Base-by-base conservation (phyloP, 2,797 vertebrate genomes). In the Chiloscyllium punctatum region DNA sequence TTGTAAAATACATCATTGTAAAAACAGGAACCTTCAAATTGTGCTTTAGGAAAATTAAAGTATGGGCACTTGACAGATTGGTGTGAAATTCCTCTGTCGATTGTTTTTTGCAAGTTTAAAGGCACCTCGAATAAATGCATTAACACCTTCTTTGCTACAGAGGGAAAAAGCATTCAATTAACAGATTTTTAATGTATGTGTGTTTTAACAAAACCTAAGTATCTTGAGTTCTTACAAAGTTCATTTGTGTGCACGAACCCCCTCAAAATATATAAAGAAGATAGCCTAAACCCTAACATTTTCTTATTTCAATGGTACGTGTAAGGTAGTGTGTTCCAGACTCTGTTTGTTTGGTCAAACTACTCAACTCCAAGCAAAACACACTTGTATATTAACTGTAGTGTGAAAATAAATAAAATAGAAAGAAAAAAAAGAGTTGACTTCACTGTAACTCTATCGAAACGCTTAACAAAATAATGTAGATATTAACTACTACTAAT, bases 1-100 rank as follows among this genome's bases (percentile, higher is more conserved):
- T 92, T 92, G 90, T 92, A 69, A 92, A 69, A 92, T 92, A 62
- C 90, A 92, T 92, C 90, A 92, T 68, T 9, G 66, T 69, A 37
- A 92, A 92, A 92, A 92, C 30, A 25, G 69, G n/a, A 37, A 69
- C 90, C n/a, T 42, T 92, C 90, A 92, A 69, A 48, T 92, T 23
- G n/a, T 92, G 66, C 66, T 11, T 15, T 25, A n/a, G 90, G 90
- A 92, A 92, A 42, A 69, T 92, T 69, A 42, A 92, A 92, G 42
- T 42, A 23, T 23, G n/a, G 92, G 33, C 7, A 53, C 57, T 91
- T 91, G 88, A 37, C 57, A 91, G 57, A 62, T 91, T 66, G 88
- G 15, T 66, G n/a, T 91, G 88, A 66, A 57, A 33, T 91, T 91
- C 51, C 33, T 57, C 88, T 66, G 88, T 30, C 86, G 7, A 68